Conservation (phyloP, 1,140 invertebrate genomes). For the Hyposmocoma kahamanoa region DNA sequence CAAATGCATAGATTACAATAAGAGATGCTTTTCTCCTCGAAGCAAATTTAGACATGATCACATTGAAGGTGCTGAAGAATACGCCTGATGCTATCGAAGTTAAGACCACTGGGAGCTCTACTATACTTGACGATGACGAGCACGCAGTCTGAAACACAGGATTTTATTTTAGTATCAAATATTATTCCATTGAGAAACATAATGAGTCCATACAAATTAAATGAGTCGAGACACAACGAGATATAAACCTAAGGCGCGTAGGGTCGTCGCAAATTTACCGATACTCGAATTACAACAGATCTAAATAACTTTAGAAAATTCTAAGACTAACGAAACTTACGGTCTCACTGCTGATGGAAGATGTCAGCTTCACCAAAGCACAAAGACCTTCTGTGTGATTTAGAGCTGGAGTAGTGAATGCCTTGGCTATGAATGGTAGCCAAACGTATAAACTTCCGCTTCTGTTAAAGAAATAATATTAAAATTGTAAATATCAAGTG, state of each 20-base stretch:
- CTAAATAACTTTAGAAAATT: too few species aligned
- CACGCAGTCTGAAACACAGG: too few species aligned
- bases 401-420: neutral
- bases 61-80: constrained; percentile 51
- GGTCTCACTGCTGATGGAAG: neutral
- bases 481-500: too few species aligned
- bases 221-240: too few species aligned
- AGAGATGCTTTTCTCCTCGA: constrained; percentile 43
- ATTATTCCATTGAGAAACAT: too few species aligned
- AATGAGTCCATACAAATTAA: too few species aligned
- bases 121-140: too few species aligned
- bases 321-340: too few species aligned
- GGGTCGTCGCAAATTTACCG: too few species aligned
- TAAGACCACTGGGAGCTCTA: neutral
- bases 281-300: too few species aligned
- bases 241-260: too few species aligned
- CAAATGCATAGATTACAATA: constrained; percentile 37
- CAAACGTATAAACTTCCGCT: neutral
- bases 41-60: constrained; percentile 49
- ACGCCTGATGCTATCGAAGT: constrained; percentile 28
- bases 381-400: neutral
- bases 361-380: neutral
- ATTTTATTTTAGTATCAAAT: too few species aligned
- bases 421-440: neutral
- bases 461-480: neutral